These are phyloP conservation scores for Microplitis manilae DNA, from an alignment of 2,888 invertebrate species.

Conservation along the genomic window DNA sequence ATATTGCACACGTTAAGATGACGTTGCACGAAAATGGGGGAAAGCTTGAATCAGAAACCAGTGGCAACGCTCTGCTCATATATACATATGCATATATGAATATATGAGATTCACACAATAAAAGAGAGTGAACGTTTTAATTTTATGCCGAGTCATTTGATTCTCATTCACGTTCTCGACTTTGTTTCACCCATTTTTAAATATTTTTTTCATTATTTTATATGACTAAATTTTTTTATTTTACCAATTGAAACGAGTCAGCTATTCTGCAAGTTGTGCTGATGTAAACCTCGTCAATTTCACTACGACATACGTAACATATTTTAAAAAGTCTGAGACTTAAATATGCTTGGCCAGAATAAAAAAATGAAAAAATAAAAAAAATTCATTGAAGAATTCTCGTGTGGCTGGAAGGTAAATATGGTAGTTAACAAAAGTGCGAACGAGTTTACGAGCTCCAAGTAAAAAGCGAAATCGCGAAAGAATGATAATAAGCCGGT, in stretches of 20 bases:
- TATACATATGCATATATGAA: conserved; percentile 10
- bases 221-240: conserved; percentile 5
- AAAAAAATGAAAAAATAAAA: background rate
- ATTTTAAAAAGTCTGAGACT: conserved; percentile 9
- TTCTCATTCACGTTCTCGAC: conserved; percentile 35
- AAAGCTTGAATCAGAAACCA: conserved; percentile 36
- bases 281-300: conserved; percentile 34
- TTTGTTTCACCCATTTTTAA: conserved; percentile 25
- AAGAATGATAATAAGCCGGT: background rate
- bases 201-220: conserved; percentile 18
- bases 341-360: no score
- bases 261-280: conserved; percentile 38
- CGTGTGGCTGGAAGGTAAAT: background rate
- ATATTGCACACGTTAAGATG: conserved; percentile 33
- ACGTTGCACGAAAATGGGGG: conserved; percentile 27
- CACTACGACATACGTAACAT: conserved; percentile 20
- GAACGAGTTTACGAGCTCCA: background rate
- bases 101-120: conserved; percentile 24
- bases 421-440: conserved; percentile 1
- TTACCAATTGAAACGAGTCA: conserved; percentile 28
- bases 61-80: conserved; percentile 13
- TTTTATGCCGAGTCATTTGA: conserved; percentile 40
- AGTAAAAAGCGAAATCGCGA: conserved; percentile 1
- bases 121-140: conserved; percentile 31
- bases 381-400: background rate